A percentile compares a stretch with the other conserved stretches of the same genome.
These are phyloP conservation scores for Steromphala cineraria DNA, from an alignment of 2,888 invertebrate genomes.

Conservation along the genomic window DNA sequence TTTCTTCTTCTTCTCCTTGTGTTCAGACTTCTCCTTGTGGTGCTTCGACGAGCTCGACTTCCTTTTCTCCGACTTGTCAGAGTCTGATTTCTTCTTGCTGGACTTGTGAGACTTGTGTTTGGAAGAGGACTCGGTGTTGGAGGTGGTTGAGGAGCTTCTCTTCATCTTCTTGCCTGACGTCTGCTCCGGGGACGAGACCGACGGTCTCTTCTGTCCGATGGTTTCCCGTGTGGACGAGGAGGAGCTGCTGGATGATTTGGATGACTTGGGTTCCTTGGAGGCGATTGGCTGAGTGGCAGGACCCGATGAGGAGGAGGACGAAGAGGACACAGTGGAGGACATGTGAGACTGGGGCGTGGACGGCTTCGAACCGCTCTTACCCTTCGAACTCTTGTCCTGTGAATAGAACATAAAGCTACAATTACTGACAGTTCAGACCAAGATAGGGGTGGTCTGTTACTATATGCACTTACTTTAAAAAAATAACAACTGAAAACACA, in stretches of 20 bases:
- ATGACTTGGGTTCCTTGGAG: conserved; percentile 23
- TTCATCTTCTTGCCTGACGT: conserved; percentile 40
- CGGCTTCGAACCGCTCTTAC: conserved; percentile 11
- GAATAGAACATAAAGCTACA: neutral
- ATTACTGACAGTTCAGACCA: too few species aligned
- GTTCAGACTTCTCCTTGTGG: neutral
- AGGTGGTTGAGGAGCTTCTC: conserved; percentile 31
- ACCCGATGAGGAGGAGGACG: neutral
- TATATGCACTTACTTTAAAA: too few species aligned
- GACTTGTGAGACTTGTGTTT: conserved; percentile 31
- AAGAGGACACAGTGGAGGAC: conserved; percentile 9
- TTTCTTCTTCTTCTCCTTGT: conserved; percentile 13
- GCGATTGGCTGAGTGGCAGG: conserved; percentile 21
- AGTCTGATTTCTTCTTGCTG: conserved; percentile 7
- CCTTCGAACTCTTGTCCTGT: conserved; percentile 29
- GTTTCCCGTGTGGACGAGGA: conserved; percentile 28
- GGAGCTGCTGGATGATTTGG: conserved; percentile 22
- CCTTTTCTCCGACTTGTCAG: conserved; percentile 24
- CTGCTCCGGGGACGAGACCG: conserved; percentile 27
- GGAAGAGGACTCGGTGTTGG: conserved; percentile 30
- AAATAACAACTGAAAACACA: too few species aligned
- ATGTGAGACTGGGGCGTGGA: conserved; percentile 11
- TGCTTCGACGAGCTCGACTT: conserved; percentile 22
- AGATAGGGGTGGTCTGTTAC: too few species aligned
- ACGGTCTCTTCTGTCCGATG: conserved; percentile 23